A percentile compares a stretch with the other conserved stretches of the same genome.
Evolutionary conservation across 2,797 vertebrate species (phyloP).

Genomic region (Cephalopachus bancanus): DNA sequence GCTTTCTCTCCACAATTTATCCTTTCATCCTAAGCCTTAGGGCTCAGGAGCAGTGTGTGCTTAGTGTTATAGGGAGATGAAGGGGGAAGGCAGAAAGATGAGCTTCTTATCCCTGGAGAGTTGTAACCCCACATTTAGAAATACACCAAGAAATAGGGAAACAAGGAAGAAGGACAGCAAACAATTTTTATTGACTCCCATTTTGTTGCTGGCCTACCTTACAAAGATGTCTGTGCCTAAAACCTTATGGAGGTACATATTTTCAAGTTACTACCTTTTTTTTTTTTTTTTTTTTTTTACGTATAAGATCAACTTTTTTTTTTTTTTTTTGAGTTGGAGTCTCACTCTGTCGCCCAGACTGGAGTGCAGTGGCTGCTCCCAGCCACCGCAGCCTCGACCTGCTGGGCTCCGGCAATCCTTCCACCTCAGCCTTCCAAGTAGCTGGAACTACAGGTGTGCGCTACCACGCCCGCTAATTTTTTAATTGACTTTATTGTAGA

Average conservation of each 20-base stretch:
- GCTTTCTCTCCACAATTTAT: not conserved
- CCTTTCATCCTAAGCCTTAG: not conserved
- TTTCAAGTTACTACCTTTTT: not conserved
- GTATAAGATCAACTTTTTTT: no score
- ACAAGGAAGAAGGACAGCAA: not conserved
- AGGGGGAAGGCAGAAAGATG: not conserved
- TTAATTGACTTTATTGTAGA: no score
- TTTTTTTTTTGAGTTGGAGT: no score
- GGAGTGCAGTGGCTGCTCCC: no score
- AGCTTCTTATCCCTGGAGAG: not conserved
- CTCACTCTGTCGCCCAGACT: no score
- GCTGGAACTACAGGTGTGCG: no score
- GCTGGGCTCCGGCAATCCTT: no score
- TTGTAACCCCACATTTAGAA: not conserved
- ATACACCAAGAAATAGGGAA: not conserved
- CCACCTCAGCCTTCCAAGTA: no score
- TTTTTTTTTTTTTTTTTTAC: no score
- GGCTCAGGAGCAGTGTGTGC: not conserved
- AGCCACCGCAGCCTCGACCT: no score
- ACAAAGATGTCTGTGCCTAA: not conserved
- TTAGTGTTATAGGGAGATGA: not conserved
- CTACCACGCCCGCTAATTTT: no score
- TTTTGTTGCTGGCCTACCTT: not conserved
- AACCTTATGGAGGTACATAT: not conserved
- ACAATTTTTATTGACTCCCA: not conserved